Conservation (phyloP, 1,140 invertebrate genomes). For the Charaxes varanes region DNA sequence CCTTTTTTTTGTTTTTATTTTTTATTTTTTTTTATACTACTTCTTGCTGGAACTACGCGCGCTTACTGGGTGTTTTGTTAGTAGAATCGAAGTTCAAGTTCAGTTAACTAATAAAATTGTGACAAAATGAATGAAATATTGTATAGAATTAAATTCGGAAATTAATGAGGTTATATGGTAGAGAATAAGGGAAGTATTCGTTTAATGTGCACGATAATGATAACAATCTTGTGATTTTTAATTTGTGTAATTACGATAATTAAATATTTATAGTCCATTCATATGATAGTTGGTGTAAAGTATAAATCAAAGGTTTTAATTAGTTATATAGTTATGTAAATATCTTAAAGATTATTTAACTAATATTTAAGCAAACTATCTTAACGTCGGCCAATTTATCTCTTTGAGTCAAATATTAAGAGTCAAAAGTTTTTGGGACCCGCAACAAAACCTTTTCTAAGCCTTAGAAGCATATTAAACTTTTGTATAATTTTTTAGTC, state of each 20-base stretch:
- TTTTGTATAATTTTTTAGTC: too few relatives aligned
- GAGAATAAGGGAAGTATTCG: slow-evolving; percentile 4
- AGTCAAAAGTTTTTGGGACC: too few relatives aligned
- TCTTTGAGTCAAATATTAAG: too few relatives aligned
- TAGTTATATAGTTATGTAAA: too few relatives aligned
- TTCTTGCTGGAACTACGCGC: slow-evolving; percentile 1
- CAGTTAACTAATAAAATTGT: neutral
- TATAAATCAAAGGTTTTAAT: too few relatives aligned
- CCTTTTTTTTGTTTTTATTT: slow-evolving; percentile 11
- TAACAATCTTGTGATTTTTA: neutral
- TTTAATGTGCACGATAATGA: neutral
- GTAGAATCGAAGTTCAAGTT: slow-evolving; percentile 13
- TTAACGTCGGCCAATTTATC: too few relatives aligned
- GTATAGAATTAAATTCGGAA: neutral
- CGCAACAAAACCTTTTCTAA: too few relatives aligned
- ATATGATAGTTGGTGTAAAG: neutral
- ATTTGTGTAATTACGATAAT: neutral
- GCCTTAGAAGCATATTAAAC: too few relatives aligned
- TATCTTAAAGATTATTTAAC: too few relatives aligned
- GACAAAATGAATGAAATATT: too few relatives aligned
- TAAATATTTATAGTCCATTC: neutral
- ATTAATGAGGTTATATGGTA: neutral
- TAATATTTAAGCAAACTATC: too few relatives aligned
- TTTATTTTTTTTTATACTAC: slow-evolving; percentile 5
- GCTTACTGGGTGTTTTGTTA: neutral